Base-by-base conservation (phyloP, 2,888 invertebrate genomes). In the Pecten maximus region DNA sequence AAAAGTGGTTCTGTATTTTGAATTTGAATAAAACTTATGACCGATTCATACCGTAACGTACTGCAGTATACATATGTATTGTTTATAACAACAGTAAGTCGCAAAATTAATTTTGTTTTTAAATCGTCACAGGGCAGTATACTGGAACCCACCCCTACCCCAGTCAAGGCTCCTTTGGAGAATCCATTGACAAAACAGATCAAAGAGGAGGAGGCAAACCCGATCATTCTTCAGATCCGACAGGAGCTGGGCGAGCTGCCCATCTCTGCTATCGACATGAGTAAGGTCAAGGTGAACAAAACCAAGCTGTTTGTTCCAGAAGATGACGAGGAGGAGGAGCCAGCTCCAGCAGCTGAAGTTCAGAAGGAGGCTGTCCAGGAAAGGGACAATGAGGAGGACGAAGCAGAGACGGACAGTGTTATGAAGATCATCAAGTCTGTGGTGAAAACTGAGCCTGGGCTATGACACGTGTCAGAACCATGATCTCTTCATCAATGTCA, bases 121-220 rank as follows among this genome's bases (percentile, higher is more conserved):
- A 54, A 6, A 3, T 88, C 60, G 28, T 92, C 89, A n/a, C 89
- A 93, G 93, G 93, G 91, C 40, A 91, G 90, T 87, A 90, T 92
- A 39, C 23, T 90, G 28, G 93, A 93, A n/a, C 16, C 90, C 44
- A 48, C 74, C 16, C 40, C 90, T 44, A 92, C 92, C n/a, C 93
- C 93, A 0, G 86, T 91, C 39, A 91, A 89, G 48, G 89, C 89
- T 35, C 90, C 91, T 0, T 35, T 87, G 35, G 87, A 88, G 28
- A 93, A 93, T 88, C 93, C 93, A 16, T 90, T 93, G 35, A 90
- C 92, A n/a, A 74, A 89, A 86, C 92, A 92, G 88, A 92, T 93
- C 1, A 28, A 74, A n/a, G n/a, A n/a, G 35, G 74, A 74, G 35
- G 48, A 89, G 40, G 60, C 87, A 16, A 93, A 93, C 87, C 93